Evolutionary conservation across 2,113 vertebrate species (phyloP), one percentile per base, ranked within the genome.

Genomic region (Tachycineta bicolor): DNA sequence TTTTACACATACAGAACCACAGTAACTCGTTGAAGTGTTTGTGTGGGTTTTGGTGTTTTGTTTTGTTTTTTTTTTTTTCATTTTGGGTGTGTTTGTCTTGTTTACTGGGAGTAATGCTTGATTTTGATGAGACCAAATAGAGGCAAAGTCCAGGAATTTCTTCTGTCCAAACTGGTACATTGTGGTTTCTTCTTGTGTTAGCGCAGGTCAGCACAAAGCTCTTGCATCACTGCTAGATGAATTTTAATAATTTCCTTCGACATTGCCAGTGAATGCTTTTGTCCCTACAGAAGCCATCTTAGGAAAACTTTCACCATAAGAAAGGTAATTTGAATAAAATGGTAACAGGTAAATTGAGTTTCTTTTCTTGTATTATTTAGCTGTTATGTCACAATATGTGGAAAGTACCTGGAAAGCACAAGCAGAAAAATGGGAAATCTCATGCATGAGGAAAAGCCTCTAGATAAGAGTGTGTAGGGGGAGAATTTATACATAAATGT

Each of bases 281-380:
- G 14, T 82, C 62, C 86, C 41, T 31, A 26, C 70, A 96, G 96
- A 94, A 93, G 90, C 63, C 39, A 85, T 96, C 68, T 97, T 93
- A 80, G 76, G 77, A 90, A 83, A 89, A 69, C 25, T 84, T 95
- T 93, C 53, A 68, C 60, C 71, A 14, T 79, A 83, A 92, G 94
- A 88, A 73, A 81, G 55, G 16, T 78, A 53, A 86, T 90, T 82
- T 50, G 77, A 96, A 41, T 78, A 29, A 62, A 89, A 83, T 9
- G 2, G 39, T 77, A 87, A 78, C 63, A 91, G 90, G 93, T 97
- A 95, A 91, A 82, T 31, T 77, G 80, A 90, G 73, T 90, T 94
- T 44, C 46, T 88, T 87, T 94, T 70, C 64, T 83, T 70, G 62
- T 69, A 46, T 52, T 80, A 21, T 44, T 83, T 67, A 83, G 50